phyloP scores from a whole-genome alignment of 2,797 vertebrate genomes.

The Emys orbicularis region DNA sequence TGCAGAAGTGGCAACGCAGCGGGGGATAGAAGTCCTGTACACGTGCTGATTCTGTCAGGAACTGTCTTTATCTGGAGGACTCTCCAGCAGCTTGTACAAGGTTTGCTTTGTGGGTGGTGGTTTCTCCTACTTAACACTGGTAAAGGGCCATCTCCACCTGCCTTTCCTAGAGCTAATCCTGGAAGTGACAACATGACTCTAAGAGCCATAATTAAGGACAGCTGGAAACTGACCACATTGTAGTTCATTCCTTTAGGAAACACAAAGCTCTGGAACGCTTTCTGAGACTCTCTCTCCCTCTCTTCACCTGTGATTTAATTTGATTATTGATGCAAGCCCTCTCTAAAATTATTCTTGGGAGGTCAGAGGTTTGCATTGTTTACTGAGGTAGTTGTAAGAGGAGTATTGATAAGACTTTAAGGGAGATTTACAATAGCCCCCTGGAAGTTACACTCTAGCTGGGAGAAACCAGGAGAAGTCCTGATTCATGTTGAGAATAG shows the following conservation, averaged over 20 bases:
- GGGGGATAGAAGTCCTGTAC: neutral
- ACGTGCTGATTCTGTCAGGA: rapidly evolving
- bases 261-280: neutral
- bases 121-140: neutral
- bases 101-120: neutral
- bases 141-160: neutral
- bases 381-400: neutral
- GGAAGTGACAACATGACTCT: neutral
- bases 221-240: neutral
- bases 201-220: neutral
- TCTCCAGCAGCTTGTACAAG: neutral
- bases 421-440: neutral
- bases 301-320: neutral
- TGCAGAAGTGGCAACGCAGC: neutral
- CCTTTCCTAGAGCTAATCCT: neutral
- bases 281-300: neutral
- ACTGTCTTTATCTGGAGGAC: rapidly evolving
- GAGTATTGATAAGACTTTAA: neutral
- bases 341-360: neutral
- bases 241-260: neutral
- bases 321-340: neutral
- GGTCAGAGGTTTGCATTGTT: neutral
- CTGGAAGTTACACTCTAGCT: neutral
- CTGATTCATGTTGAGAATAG: too few species aligned
- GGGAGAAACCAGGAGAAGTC: too few species aligned